Percentiles rank a stretch among this genome's conserved stretches.
Evolutionary conservation across 2,888 invertebrate species (phyloP).

Genomic region (Ophioninae sp.): DNA sequence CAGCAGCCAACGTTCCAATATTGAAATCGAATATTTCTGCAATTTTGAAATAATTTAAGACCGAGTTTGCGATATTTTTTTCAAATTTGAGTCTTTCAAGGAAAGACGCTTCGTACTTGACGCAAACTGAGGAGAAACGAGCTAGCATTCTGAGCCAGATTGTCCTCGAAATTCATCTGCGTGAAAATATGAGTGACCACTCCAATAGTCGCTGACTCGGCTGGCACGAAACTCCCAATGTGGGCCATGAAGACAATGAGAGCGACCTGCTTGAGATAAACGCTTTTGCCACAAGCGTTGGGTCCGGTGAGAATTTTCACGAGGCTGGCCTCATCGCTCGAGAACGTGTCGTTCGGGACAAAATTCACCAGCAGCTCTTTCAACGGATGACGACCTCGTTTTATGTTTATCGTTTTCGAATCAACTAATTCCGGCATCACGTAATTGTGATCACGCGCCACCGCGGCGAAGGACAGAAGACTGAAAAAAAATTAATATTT

Average conservation of each 20-base stretch:
- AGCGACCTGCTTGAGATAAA: constrained; percentile 93
- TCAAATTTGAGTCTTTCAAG: background rate
- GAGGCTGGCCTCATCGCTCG: constrained; percentile 82
- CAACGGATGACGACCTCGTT: constrained; percentile 89
- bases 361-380: constrained; percentile 86
- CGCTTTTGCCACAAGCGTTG: constrained; percentile 95
- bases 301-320: constrained; percentile 94
- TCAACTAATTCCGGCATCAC: constrained; percentile 85
- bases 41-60: too few species aligned
- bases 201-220: constrained; percentile 87
- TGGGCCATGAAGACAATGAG: constrained; percentile 93
- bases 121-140: constrained; percentile 92
- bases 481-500: constrained; percentile 78
- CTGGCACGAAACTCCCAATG: constrained; percentile 95
- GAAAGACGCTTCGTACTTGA: constrained; percentile 83
- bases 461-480: constrained; percentile 85
- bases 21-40: too few species aligned
- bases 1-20: too few species aligned
- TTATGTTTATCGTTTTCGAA: constrained; percentile 84
- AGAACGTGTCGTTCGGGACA: constrained; percentile 88
- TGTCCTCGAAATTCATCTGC: constrained; percentile 89
- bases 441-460: constrained; percentile 86
- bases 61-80: background rate
- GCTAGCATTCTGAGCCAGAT: constrained; percentile 90
- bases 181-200: constrained; percentile 88